These are phyloP conservation scores for Philereme vetulata DNA, from an alignment of 2,888 invertebrate genomes.

Conservation along the genomic window DNA sequence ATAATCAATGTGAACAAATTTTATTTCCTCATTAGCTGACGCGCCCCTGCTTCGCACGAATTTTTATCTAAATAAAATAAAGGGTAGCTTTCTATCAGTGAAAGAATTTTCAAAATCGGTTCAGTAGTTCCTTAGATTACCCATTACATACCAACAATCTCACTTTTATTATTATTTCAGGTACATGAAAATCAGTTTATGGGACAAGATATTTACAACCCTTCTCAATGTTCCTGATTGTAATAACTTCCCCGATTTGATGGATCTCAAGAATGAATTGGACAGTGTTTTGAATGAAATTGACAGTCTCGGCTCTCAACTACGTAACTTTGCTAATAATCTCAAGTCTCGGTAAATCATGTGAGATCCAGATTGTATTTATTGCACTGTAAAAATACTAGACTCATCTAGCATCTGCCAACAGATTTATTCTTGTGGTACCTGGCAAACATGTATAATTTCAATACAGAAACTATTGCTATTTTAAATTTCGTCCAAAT, in stretches of 20 bases:
- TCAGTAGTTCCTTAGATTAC: too few species aligned
- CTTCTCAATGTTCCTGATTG: constrained; percentile 93
- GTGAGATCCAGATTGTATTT: constrained; percentile 67
- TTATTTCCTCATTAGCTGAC: too few species aligned
- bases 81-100: too few species aligned
- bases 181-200: constrained; percentile 88
- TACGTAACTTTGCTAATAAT: constrained; percentile 80
- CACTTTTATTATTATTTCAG: constrained; percentile 60
- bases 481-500: too few species aligned
- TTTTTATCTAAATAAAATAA: too few species aligned
- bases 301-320: constrained; percentile 67
- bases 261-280: constrained; percentile 79
- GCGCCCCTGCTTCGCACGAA: too few species aligned
- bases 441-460: too few species aligned
- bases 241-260: constrained; percentile 88
- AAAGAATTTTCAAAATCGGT: too few species aligned
- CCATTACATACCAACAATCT: too few species aligned
- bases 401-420: constrained; percentile 56
- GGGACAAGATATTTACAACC: constrained; percentile 91
- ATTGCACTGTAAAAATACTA: constrained; percentile 78
- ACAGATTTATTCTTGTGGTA: constrained; percentile 17
- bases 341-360: constrained; percentile 80
- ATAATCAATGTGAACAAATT: too few species aligned
- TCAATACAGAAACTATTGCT: too few species aligned
- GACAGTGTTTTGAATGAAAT: constrained; percentile 69